A percentile compares a stretch with the other conserved stretches of the same genome.
These are phyloP conservation scores for Perca fluviatilis DNA, from an alignment of 2,113 vertebrate species.

Conservation along the genomic window DNA sequence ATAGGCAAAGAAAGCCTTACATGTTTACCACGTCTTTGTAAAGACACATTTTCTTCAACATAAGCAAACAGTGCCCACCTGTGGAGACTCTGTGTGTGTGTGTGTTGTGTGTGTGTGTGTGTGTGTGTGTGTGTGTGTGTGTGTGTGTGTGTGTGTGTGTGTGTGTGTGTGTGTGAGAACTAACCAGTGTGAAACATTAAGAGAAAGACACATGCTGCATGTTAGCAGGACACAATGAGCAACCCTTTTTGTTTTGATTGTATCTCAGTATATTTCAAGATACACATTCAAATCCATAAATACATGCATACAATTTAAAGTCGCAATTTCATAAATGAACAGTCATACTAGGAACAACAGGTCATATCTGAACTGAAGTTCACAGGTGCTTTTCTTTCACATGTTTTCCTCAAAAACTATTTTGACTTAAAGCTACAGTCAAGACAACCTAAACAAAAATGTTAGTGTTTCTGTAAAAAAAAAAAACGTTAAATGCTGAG, in stretches of 20 bases:
- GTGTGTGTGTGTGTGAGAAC: too few relatives aligned
- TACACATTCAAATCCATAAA: background rate
- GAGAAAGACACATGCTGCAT: too few relatives aligned
- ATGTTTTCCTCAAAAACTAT: background rate
- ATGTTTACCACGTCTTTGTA: too few relatives aligned
- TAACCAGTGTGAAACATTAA: too few relatives aligned
- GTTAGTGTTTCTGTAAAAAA: background rate
- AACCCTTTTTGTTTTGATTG: too few relatives aligned
- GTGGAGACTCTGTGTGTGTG: conserved; percentile 16
- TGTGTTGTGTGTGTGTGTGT: too few relatives aligned
- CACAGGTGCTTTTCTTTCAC: background rate
- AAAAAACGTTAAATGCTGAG: background rate
- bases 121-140: too few relatives aligned
- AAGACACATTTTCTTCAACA: background rate
- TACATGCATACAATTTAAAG: too few relatives aligned
- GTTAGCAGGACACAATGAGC: too few relatives aligned
- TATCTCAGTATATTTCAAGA: background rate
- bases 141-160: too few relatives aligned
- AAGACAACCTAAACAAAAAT: background rate
- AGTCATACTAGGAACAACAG: background rate
- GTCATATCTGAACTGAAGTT: background rate
- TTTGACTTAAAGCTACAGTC: background rate
- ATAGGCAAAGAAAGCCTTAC: background rate
- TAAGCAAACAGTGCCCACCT: conserved; percentile 28
- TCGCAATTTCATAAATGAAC: background rate